Base-by-base conservation (phyloP, 2,113 vertebrate species). In the Nestor notabilis region DNA sequence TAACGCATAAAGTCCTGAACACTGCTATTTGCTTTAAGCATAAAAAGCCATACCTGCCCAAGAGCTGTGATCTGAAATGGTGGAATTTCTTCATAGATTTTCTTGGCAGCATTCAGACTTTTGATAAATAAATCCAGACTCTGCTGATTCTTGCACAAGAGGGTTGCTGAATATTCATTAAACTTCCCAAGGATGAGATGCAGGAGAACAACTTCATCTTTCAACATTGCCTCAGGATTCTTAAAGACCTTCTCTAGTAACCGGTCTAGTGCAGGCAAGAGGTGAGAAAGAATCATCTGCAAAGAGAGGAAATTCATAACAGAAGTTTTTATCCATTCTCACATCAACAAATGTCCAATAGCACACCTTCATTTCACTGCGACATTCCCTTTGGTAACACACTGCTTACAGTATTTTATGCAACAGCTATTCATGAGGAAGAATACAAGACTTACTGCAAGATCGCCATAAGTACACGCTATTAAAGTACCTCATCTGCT, bases 61-160 rank as follows among this genome's bases (percentile, higher is more conserved):
- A 99, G 98, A n/a, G 99, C 98, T 46, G 95, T 96, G 72, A 99
- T 98, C 97, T 99, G 99, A 92, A 98, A 94, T 69, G 98, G 93
- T 66, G 98, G 97, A 81, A 98, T 78, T 82, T 98, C 98, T 9
- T 96, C 53, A 84, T 97, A 98, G 15, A 98, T 90, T 81, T 98
- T 97, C 19, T 97, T 95, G 11, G 97, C 74, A 68, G 97, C 98
- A 70, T 97, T 97, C 89, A 99, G 56, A 17, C 99, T 98, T 89
- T 97, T 97, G 86, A 99, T 43, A 68, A 99, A 99, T 78, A 99
- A 82, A 41, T 99, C 98, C 86, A 99, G 91, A 81, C 99, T 98
- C 92, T 91, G 98, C 21, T 97, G 94, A 96, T 99, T 96, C 60
- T 97, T 94, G 58, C 96, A 97, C 92, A 99, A 97, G 66, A 99